Evolutionary conservation across 2,888 invertebrate species (phyloP), one percentile per base, ranked within the genome.

Genomic region (Drosophila longiperda): DNA sequence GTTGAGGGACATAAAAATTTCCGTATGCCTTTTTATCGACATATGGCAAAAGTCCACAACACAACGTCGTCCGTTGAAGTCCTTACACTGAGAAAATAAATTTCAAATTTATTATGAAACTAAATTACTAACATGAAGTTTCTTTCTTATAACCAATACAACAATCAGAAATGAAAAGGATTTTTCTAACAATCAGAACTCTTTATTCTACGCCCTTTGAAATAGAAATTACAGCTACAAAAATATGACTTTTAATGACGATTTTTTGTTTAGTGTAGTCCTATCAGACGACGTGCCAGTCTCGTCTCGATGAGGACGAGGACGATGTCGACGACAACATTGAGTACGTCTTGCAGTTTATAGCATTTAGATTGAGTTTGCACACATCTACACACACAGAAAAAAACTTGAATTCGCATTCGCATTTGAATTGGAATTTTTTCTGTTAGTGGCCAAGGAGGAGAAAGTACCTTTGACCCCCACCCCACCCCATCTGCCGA

Each of bases 1-100:
- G 89, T 80, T 87, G 82, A 86, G 82, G 89, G 83, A 90, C 91
- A 86, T 90, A 84, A 79, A 90, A 90, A 91, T 86, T 89, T 86
- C 87, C 84, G 82, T 90, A 80, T 78, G 78, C 73, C 78, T 69
- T 82, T 75, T 67, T 84, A 87, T 85, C 87, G 87, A 85, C 88
- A 77, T 82, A 63, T 69, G 70, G 66, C 72, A 66, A 59, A 23
- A 66, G 78, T 73, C 55, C 77, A 45, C 52, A 80, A 45, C 64
- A 62, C 66, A 62, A 61, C 73, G 59, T 69, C 67, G 67, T 73
- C 73, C 80, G 62, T 76, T 40, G 48, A 50, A 61, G 73, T 72
- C 70, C 73, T 60, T 72, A 45, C 45, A 45, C 23, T 45, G 7
- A 45, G 23, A 15, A 23, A 40, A 8, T 17, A 23, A 23, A 4